Evolutionary conservation across 53 echinoderm and acorn worm species (phyloP), one percentile per base, ranked within the genome.

Genomic region (Holothuria leucospilota): DNA sequence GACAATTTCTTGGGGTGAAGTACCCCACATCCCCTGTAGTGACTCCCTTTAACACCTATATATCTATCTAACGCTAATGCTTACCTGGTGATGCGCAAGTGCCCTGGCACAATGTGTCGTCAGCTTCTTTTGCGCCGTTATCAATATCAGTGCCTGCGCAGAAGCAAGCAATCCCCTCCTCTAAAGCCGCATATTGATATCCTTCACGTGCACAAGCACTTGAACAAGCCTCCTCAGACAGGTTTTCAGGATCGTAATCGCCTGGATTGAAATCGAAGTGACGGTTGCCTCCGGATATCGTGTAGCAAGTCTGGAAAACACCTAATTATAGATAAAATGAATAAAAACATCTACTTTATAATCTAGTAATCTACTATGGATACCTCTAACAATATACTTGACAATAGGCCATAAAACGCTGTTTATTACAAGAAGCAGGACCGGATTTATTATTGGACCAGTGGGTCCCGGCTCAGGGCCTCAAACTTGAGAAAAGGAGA

Each of bases 81-180:
- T 39, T 64, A 82, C 82, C 82, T 38, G 63, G 29, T 25, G 21
- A 9, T 20, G 40, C 20, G 63, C 82, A 82, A 62, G 13, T 29
- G 10, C 82, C 82, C 41, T 40, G 29, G 34, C 82, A 82, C 64
- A 63, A 39, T 6, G 27, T 82, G 29, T 8, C 18, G n/a, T 82
- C 63, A 23, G 20, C 63, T 21, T 29, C 82, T 24, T 82, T 82
- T 21, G 20, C 64, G 8, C 14, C 34, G 0, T 62, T 20, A 34
- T 58, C 82, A 40, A 82, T 82, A 29, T 82, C 82, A 34, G 20
- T 20, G 20, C 16, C 64, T 59, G 82, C 62, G 46, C 82, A 82
- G 64, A 82, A 82, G 30, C 82, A 82, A 63, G 64, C 64, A 21
- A 82, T 13, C 21, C 82, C 82, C 29, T 62, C 82, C 63, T 82